These are phyloP conservation scores for Gari tellinella DNA, from an alignment of 2,888 invertebrate species.

Conservation along the genomic window DNA sequence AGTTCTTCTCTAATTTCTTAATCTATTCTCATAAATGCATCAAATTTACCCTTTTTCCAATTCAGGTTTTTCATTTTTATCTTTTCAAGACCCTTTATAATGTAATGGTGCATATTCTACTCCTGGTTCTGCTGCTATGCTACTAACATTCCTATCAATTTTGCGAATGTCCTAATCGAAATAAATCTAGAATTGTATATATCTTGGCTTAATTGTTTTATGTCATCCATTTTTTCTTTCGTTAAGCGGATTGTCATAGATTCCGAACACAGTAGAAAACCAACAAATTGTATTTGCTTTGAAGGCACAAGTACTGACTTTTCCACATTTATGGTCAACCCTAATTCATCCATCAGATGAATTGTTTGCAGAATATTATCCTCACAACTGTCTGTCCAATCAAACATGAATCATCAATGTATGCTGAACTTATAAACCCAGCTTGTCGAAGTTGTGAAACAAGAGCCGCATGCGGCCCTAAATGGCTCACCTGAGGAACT, in stretches of 20 bases:
- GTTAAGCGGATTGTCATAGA: slow-evolving; percentile 39
- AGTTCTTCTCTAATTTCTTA: not conserved
- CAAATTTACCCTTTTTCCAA: slow-evolving; percentile 13
- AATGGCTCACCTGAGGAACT: no score
- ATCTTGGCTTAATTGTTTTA: slow-evolving; percentile 24
- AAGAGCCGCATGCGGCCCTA: no score
- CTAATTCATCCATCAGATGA: slow-evolving; percentile 39
- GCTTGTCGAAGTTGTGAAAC: slow-evolving; percentile 14
- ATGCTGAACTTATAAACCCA: slow-evolving; percentile 35
- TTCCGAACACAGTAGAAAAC: slow-evolving; percentile 51
- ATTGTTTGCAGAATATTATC: slow-evolving; percentile 31
- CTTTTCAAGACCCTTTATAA: slow-evolving; percentile 49
- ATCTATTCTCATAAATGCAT: slow-evolving; percentile 13
- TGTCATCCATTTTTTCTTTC: slow-evolving; percentile 11
- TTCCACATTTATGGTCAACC: slow-evolving; percentile 50
- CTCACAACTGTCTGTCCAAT: slow-evolving; percentile 26
- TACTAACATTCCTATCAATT: slow-evolving; percentile 44
- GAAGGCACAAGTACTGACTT: slow-evolving; percentile 50
- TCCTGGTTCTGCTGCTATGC: slow-evolving; percentile 43
- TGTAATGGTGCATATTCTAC: slow-evolving; percentile 49
- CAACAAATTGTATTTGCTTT: slow-evolving; percentile 44
- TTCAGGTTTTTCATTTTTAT: slow-evolving; percentile 42
- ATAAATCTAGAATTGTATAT: slow-evolving; percentile 7
- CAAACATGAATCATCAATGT: slow-evolving; percentile 48
- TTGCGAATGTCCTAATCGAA: slow-evolving; percentile 38